These are phyloP conservation scores for Scaptomyza graminum DNA, from an alignment of 1,140 invertebrate species.

Conservation along the genomic window DNA sequence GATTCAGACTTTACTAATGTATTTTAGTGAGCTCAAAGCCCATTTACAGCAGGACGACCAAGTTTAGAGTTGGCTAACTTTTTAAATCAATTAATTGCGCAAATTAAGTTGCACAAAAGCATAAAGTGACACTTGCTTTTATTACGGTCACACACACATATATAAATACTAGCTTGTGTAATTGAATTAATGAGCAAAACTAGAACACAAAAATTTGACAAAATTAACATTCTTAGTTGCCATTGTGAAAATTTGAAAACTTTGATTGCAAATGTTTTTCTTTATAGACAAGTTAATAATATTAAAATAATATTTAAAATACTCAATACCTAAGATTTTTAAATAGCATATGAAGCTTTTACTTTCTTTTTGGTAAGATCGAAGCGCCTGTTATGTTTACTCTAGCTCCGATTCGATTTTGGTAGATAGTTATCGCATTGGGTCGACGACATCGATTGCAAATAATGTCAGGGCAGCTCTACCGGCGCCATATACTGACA, in stretches of 20 bases:
- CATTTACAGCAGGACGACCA: neutral
- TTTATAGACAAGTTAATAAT: too few species aligned
- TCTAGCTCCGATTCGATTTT: constrained; percentile 2
- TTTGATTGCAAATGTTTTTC: neutral
- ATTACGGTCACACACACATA: neutral
- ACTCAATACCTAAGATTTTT: too few species aligned
- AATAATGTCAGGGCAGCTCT: constrained; percentile 56
- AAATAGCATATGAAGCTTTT: too few species aligned
- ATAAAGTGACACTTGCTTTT: constrained; percentile 6
- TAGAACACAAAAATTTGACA: neutral
- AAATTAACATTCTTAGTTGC: neutral
- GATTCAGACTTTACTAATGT: constrained; percentile 14
- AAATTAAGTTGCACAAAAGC: constrained; percentile 7
- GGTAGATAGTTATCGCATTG: constrained; percentile 8
- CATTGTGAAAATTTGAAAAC: too few species aligned
- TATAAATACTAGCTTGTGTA: neutral
- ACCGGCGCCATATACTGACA: constrained; percentile 5
- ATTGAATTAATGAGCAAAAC: constrained; percentile 6
- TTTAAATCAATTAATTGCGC: constrained; percentile 24
- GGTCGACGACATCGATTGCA: constrained; percentile 26
- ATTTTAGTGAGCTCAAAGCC: neutral
- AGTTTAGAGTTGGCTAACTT: constrained; percentile 4
- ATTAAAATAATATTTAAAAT: neutral
- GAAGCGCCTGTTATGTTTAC: too few species aligned
- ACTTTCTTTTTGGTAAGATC: neutral